A percentile compares a stretch with the other conserved stretches of the same genome.
These are phyloP conservation scores for Chrysolina oricalcia DNA, from an alignment of 2,888 invertebrate species.

Conservation along the genomic window DNA sequence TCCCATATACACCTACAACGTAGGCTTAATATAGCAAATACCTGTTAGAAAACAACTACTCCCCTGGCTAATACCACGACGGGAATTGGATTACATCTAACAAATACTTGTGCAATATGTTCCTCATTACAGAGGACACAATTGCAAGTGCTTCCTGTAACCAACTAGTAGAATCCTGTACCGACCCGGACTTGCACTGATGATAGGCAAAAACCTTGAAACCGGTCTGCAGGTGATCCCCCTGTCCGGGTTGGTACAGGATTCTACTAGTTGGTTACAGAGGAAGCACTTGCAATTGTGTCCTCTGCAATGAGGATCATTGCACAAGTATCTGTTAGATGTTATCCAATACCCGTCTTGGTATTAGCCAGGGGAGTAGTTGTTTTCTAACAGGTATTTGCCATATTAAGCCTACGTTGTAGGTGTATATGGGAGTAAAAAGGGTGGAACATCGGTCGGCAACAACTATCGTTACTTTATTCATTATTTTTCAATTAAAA, in stretches of 20 bases:
- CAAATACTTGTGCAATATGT: too few species aligned
- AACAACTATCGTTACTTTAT: background rate
- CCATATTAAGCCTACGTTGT: too few species aligned
- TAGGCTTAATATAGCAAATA: too few species aligned
- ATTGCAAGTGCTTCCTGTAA: constrained; percentile 6
- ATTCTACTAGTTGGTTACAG: too few species aligned
- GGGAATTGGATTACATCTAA: too few species aligned
- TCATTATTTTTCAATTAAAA: constrained; percentile 22
- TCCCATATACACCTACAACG: too few species aligned
- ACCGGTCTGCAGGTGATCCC: constrained; percentile 1
- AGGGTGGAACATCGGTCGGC: background rate
- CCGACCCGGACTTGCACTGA: constrained; percentile 2
- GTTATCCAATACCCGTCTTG: background rate
- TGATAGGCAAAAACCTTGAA: constrained; percentile 4
- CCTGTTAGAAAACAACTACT: too few species aligned
- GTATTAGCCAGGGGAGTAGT: background rate
- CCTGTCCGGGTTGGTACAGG: background rate
- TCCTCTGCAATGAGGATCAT: background rate
- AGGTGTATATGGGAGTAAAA: too few species aligned
- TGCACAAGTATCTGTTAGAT: background rate
- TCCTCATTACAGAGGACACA: too few species aligned
- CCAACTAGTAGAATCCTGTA: constrained; percentile 6
- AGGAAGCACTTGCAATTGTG: too few species aligned
- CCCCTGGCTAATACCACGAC: too few species aligned
- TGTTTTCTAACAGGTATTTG: constrained; percentile 1